Evolutionary conservation across 2,113 vertebrate genomes (phyloP).

Genomic region (Hippocampus zosterae): DNA sequence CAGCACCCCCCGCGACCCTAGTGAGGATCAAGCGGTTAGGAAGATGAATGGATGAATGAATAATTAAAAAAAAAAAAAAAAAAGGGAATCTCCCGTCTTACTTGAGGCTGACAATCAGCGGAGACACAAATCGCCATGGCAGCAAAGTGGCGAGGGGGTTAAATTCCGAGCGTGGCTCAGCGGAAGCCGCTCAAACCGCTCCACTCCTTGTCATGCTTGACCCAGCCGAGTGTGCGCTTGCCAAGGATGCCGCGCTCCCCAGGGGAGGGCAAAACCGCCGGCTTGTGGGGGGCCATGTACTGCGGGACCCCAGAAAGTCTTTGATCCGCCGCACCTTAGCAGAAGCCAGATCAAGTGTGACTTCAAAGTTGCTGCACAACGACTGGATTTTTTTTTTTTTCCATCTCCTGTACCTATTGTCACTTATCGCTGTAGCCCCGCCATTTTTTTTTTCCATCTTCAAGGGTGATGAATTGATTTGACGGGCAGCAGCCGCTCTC

Average conservation of each 20-base stretch:
- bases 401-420: neutral
- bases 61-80: neutral
- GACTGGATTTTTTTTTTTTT: too few relatives aligned
- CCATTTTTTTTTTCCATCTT: neutral
- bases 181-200: conserved; percentile 24
- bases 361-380: neutral
- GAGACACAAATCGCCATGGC: conserved; percentile 44
- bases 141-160: conserved; percentile 5
- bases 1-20: too few relatives aligned
- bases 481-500: neutral
- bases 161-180: conserved; percentile 10
- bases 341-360: neutral
- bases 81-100: conserved; percentile 37
- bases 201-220: conserved; percentile 4
- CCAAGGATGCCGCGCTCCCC: neutral
- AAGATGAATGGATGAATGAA: too few relatives aligned
- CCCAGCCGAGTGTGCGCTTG: neutral
- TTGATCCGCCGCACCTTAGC: neutral
- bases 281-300: neutral
- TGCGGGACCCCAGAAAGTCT: neutral
- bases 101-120: conserved; percentile 48
- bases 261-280: neutral
- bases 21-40: too few relatives aligned
- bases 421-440: neutral
- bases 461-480: neutral